These are phyloP conservation scores for Atopsyche davidsoni DNA, from an alignment of 1,140 invertebrate genomes.

Conservation along the genomic window DNA sequence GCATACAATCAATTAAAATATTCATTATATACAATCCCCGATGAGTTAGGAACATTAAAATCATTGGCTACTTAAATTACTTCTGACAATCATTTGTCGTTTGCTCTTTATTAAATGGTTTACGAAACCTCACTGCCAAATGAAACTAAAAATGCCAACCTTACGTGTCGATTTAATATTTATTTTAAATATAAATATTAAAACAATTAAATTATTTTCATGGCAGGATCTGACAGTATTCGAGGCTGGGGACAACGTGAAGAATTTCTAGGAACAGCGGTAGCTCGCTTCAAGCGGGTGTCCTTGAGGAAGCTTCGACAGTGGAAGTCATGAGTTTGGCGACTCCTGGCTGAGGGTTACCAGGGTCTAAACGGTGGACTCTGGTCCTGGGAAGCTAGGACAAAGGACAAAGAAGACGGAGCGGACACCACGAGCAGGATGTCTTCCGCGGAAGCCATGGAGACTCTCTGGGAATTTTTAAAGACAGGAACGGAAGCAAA, in stretches of 20 bases:
- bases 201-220: too few species aligned
- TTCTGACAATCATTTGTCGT: too few species aligned
- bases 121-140: too few species aligned
- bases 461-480: conserved; percentile 47
- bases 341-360: conserved; percentile 34
- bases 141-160: too few species aligned
- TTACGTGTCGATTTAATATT: too few species aligned
- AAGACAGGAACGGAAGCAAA: conserved; percentile 17
- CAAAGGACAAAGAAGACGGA: conserved; percentile 16
- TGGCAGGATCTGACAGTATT: conserved; percentile 4
- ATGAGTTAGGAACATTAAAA: too few species aligned
- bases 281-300: conserved; percentile 67
- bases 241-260: conserved; percentile 21
- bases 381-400: conserved; percentile 20
- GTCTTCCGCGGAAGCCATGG: conserved; percentile 38
- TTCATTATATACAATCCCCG: too few species aligned
- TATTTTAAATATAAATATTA: too few species aligned
- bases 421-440: conserved; percentile 16
- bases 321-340: conserved; percentile 68
- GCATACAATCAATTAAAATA: too few species aligned
- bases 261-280: conserved; percentile 56
- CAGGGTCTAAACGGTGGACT: conserved; percentile 25
- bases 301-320: conserved; percentile 66
- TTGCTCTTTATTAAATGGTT: too few species aligned
- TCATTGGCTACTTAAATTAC: too few species aligned